A percentile compares a stretch with the other conserved stretches of the same genome.
These are phyloP conservation scores for Xiphorhynchus erythropygius DNA, from an alignment of 2,797 vertebrate species.

Conservation along the genomic window DNA sequence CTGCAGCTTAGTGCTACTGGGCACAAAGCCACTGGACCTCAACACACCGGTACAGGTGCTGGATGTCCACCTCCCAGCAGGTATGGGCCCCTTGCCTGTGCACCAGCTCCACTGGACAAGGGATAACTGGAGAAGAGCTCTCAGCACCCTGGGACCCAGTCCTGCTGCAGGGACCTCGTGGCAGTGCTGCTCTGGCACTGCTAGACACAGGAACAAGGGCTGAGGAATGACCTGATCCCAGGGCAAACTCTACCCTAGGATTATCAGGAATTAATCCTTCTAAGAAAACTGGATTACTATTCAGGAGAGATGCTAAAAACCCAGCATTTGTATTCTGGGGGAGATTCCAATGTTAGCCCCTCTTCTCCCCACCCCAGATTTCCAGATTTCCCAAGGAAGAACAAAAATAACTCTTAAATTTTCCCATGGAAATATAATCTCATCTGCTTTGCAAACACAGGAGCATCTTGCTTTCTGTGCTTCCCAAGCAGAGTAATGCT, in stretches of 20 bases:
- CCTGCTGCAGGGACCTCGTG: not conserved
- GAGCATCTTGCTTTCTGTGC: not conserved
- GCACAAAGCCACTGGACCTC: not conserved
- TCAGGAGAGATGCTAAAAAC: not conserved
- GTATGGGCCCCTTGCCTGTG: not conserved
- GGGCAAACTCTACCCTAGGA: not conserved
- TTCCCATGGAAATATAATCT: not conserved
- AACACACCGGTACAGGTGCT: not conserved
- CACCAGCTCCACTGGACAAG: accelerated
- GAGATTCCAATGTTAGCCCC: not conserved
- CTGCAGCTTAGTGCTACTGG: not conserved
- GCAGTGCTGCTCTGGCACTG: not conserved
- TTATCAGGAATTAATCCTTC: not conserved
- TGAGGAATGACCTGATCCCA: not conserved
- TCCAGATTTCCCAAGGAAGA: slow-evolving; percentile 6
- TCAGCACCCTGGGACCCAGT: accelerated
- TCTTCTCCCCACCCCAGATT: not conserved
- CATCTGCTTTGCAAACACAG: not conserved
- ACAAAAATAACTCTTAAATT: not conserved
- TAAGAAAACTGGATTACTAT: not conserved
- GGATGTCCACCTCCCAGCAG: not conserved
- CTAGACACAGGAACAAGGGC: not conserved
- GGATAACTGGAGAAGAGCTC: not conserved
- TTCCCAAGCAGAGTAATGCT: not conserved
- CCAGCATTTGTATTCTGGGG: not conserved